These are phyloP conservation scores for Platysteira castanea DNA, from an alignment of 2,113 vertebrate species.

Conservation along the genomic window DNA sequence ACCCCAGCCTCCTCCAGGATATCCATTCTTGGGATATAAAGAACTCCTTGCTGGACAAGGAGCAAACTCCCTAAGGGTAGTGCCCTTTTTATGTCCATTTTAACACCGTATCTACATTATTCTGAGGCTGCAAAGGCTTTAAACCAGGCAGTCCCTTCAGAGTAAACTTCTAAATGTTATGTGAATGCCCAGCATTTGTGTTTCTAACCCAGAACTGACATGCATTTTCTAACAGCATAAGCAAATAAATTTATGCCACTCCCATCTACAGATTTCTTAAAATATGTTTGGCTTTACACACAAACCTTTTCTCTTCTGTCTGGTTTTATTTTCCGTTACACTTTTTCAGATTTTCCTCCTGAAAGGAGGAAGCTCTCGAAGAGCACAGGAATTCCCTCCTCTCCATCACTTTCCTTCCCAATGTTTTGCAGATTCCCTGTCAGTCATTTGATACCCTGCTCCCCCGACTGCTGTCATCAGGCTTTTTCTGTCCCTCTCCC, in stretches of 20 bases:
- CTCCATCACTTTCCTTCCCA: not conserved
- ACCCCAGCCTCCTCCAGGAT: not conserved
- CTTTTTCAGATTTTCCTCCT: not conserved
- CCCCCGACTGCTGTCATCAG: not conserved
- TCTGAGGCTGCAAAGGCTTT: not conserved
- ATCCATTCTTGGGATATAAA: not conserved
- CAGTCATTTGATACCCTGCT: not conserved
- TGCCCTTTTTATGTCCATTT: not conserved
- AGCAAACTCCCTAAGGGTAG: not conserved
- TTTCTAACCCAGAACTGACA: not conserved
- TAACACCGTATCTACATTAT: not conserved
- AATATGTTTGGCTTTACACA: not conserved
- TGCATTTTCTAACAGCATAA: not conserved
- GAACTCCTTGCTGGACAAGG: rapidly evolving
- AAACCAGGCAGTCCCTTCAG: not conserved
- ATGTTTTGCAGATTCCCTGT: not conserved
- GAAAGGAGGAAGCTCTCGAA: not conserved
- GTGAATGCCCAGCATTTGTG: not conserved
- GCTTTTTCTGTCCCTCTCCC: not conserved
- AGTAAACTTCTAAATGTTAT: not conserved
- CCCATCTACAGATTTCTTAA: not conserved
- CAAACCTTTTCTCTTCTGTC: not conserved
- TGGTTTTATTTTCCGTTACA: too few relatives aligned
- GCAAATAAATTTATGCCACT: not conserved
- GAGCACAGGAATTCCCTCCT: not conserved